A percentile compares a stretch with the other conserved stretches of the same genome.
Conservation (phyloP, 2,113 vertebrate genomes). For the Poeciliopsis occidentalis region DNA sequence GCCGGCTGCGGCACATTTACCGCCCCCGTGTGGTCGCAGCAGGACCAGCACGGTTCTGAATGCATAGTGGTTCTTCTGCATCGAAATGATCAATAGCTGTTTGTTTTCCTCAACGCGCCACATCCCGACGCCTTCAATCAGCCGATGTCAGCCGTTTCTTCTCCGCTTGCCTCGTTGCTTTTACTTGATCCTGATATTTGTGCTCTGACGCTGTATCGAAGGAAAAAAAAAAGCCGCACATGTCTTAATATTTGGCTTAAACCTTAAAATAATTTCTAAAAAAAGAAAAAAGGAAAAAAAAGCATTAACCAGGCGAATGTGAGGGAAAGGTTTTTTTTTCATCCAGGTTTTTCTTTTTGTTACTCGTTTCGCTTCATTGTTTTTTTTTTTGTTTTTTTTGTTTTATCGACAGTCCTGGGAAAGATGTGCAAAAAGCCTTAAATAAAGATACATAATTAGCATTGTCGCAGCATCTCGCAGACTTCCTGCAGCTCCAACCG, state of each 20-base stretch:
- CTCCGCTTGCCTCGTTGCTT: background rate
- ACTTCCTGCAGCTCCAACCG: no score
- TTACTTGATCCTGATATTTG: conserved; percentile 12
- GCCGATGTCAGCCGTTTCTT: background rate
- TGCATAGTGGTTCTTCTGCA: conserved; percentile 55
- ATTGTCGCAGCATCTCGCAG: background rate
- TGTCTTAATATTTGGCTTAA: conserved; percentile 36
- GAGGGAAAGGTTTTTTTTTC: background rate
- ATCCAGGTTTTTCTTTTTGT: background rate
- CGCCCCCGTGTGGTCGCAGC: conserved; percentile 13
- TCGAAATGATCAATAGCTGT: conserved; percentile 63
- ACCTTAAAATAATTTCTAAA: conserved; percentile 16
- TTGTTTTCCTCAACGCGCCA: conserved; percentile 15
- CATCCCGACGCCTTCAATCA: conserved; percentile 16
- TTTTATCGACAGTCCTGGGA: background rate
- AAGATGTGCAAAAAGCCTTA: background rate
- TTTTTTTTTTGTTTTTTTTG: background rate
- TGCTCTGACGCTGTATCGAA: conserved; percentile 11
- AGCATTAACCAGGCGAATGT: conserved; percentile 25
- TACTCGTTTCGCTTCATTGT: no score
- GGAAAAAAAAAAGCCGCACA: conserved; percentile 5
- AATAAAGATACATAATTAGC: background rate
- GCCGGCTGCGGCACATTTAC: conserved; percentile 5
- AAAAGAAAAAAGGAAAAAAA: conserved; percentile 3
- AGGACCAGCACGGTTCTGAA: conserved; percentile 8